Conservation (phyloP, 2,888 invertebrate species). For the Encarsia formosa region DNA sequence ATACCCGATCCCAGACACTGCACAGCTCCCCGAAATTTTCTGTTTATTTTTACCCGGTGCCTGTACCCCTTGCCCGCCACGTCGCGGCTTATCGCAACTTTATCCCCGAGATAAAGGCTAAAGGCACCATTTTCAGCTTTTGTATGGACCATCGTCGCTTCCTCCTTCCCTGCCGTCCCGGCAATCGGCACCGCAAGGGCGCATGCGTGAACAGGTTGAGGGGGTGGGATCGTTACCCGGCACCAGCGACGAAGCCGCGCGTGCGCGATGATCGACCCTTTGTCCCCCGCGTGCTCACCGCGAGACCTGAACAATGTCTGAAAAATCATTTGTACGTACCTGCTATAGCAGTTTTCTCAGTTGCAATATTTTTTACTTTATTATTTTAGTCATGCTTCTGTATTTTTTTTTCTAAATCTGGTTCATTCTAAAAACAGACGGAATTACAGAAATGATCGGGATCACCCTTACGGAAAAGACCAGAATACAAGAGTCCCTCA, state of each 20-base stretch:
- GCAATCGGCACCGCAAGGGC: conserved; percentile 23
- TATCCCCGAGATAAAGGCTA: conserved; percentile 49
- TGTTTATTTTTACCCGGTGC: conserved; percentile 5
- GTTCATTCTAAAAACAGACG: no score
- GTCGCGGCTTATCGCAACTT: conserved; percentile 47
- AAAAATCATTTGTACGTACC: neutral
- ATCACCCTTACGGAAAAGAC: no score
- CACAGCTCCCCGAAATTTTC: neutral
- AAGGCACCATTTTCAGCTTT: conserved; percentile 47
- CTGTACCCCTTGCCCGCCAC: conserved; percentile 23
- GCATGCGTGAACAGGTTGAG: conserved; percentile 34
- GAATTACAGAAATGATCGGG: conserved; percentile 1
- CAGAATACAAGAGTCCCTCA: no score
- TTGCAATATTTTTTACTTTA: neutral
- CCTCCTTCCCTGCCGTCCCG: neutral
- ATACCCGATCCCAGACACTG: neutral
- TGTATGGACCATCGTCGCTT: conserved; percentile 11
- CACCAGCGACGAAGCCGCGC: conserved; percentile 37
- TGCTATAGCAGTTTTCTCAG: neutral
- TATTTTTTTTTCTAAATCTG: neutral
- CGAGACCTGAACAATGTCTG: no score
- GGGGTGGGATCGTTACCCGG: conserved; percentile 47
- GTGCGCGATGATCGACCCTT: conserved; percentile 35
- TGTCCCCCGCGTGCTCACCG: conserved; percentile 15
- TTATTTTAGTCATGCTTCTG: neutral